Evolutionary conservation across 2,888 invertebrate genomes (phyloP).

Genomic region (Platycnemis pennipes): DNA sequence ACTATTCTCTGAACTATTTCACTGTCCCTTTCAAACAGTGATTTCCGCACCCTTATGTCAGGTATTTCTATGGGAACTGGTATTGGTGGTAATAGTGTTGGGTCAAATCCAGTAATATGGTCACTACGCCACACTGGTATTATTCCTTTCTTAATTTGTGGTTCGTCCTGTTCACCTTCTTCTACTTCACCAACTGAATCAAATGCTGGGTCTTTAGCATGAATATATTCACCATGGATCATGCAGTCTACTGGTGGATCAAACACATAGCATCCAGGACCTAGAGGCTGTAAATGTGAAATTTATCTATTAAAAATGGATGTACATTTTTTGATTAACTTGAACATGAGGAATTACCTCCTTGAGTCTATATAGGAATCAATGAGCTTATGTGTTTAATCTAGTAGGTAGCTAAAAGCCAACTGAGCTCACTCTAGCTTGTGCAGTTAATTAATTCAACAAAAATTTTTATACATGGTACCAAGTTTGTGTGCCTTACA

Average conservation of each 20-base stretch:
- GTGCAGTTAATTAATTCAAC: no score
- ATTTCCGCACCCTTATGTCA: not conserved
- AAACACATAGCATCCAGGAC: conserved; percentile 88
- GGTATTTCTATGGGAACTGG: conserved; percentile 26
- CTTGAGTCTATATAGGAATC: not conserved
- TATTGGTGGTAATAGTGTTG: conserved; percentile 84
- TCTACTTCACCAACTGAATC: conserved; percentile 80
- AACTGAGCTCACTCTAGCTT: not conserved
- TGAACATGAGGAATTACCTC: not conserved
- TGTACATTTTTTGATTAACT: not conserved
- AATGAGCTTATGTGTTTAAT: not conserved
- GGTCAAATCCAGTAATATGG: conserved; percentile 85
- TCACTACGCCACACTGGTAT: conserved; percentile 86
- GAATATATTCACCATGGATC: conserved; percentile 87
- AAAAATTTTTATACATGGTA: no score
- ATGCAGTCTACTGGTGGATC: conserved; percentile 84
- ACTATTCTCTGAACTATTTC: not conserved
- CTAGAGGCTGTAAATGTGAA: conserved; percentile 81
- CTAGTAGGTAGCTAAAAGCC: not conserved
- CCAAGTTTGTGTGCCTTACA: no score
- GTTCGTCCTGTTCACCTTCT: conserved; percentile 70
- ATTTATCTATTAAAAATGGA: not conserved
- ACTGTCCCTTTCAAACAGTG: not conserved
- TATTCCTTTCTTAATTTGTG: conserved; percentile 72
- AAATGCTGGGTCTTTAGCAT: conserved; percentile 82